Base-by-base conservation (phyloP, 2,113 vertebrate species). In the Podarcis muralis region DNA sequence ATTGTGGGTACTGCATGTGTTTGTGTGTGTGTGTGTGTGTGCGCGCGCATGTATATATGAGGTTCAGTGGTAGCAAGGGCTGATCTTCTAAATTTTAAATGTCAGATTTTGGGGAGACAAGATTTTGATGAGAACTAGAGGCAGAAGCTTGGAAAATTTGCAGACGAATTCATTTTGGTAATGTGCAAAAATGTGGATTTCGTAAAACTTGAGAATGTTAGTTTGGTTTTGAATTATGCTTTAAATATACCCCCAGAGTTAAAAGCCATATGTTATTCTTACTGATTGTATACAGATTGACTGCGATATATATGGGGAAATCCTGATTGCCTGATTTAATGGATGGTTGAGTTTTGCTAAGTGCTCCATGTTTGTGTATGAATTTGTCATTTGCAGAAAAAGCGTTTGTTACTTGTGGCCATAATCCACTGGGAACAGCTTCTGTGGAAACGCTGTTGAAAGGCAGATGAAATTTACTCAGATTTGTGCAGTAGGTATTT, bases 221-320 rank as follows among this genome's bases (percentile, higher is more conserved):
- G 43, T 72, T 84, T 84, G 57, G 30, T n/a, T 84, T 32, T 88
- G 88, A 92, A 77, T 92, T 88, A 89, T 93, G 69, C 77, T 89
- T 40, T 85, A 94, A 85, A 89, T 11, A 0, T 92, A 79, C 82
- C 91, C n/a, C 53, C 85, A 80, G 66, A 6, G 1, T 90, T 88
- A 83, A 91, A 57, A 57, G 71, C 22, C 15, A 87, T 40, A 78
- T 72, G 90, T 87, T 62, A 22, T 96, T 95, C 91, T 93, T 94
- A 91, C 91, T 93, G 95, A 86, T 95, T 96, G 91, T 53, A 53
- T 94, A 95, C 90, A 94, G 89, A 90, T 92, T 93, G 94, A 48
- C 59, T 62, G 59, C 59, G 8, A 91, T 91, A 71, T 75, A 93
- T 90, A 93, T 95, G 6, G 25, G 90, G 85, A 92, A 88, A 93